Conservation (phyloP, 2,797 vertebrate species). For the Paratrypauchen microcephalus region DNA sequence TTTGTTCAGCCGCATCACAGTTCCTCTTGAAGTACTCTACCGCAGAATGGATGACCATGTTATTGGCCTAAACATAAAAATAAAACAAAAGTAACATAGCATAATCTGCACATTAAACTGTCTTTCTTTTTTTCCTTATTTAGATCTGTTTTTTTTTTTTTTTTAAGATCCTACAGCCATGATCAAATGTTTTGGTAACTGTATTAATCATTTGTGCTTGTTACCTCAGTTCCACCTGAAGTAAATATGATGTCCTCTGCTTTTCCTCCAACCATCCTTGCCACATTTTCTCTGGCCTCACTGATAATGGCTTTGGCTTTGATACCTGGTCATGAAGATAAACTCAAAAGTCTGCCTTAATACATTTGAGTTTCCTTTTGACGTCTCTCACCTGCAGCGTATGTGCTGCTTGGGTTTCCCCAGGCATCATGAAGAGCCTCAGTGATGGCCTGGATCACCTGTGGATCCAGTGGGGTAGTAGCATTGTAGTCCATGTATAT, state of each 20-base stretch:
- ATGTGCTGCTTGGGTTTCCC: slow-evolving; percentile 94
- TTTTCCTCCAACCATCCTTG: slow-evolving; percentile 84
- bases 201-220: too few relatives aligned
- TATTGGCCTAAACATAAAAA: slow-evolving; percentile 83
- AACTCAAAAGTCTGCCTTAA: neutral
- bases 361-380: neutral
- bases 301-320: slow-evolving; percentile 85
- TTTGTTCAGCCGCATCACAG: slow-evolving; percentile 21
- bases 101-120: too few relatives aligned
- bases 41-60: slow-evolving; percentile 86
- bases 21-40: slow-evolving; percentile 78
- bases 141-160: too few relatives aligned
- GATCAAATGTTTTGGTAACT: neutral
- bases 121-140: too few relatives aligned
- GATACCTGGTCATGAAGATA: slow-evolving; percentile 68
- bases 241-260: slow-evolving; percentile 89
- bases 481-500: slow-evolving; percentile 95
- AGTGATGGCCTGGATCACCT: slow-evolving; percentile 77
- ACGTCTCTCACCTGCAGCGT: slow-evolving; percentile 79
- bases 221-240: slow-evolving; percentile 94
- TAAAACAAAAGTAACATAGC: too few relatives aligned
- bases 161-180: neutral
- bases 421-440: slow-evolving; percentile 87
- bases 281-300: slow-evolving; percentile 82
- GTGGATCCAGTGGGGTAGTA: slow-evolving; percentile 86